Evolutionary conservation across 2,888 invertebrate species (phyloP).

Genomic region (Coleophora flavipennella): DNA sequence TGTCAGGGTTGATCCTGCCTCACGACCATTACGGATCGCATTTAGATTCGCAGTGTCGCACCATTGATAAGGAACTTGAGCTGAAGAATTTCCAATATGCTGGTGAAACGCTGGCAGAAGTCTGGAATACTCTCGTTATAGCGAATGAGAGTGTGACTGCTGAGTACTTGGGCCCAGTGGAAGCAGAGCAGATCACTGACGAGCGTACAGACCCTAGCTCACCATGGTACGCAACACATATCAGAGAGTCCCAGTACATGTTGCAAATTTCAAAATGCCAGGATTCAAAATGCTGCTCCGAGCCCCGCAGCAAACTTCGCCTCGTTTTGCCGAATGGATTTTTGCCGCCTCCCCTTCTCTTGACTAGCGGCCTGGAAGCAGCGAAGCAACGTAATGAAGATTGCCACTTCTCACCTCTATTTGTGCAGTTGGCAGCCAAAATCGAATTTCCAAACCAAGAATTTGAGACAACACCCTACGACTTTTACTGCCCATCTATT

Average conservation of each 20-base stretch:
- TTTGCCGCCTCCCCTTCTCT: too few species aligned
- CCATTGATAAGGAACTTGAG: neutral
- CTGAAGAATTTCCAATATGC: neutral
- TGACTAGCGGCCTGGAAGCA: too few species aligned
- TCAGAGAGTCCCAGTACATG: neutral
- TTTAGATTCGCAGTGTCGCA: neutral
- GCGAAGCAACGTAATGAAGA: too few species aligned
- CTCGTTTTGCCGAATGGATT: too few species aligned
- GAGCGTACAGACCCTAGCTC: conserved; percentile 1
- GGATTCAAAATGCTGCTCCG: neutral
- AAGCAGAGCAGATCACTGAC: conserved; percentile 1
- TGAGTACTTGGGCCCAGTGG: conserved; percentile 1
- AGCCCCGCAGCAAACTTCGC: neutral
- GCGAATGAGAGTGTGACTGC: conserved; percentile 1
- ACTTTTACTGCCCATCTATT: too few species aligned
- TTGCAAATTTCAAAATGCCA: conserved; percentile 1
- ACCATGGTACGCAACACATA: neutral
- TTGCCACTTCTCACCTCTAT: too few species aligned
- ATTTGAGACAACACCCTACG: too few species aligned
- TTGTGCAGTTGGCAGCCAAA: too few species aligned
- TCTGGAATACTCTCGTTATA: neutral
- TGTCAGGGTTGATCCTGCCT: neutral
- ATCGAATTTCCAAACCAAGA: too few species aligned
- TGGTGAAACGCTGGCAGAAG: neutral
- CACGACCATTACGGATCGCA: neutral